phyloP scores from a whole-genome alignment of 2,113 vertebrate genomes.

The Narcine bancroftii region DNA sequence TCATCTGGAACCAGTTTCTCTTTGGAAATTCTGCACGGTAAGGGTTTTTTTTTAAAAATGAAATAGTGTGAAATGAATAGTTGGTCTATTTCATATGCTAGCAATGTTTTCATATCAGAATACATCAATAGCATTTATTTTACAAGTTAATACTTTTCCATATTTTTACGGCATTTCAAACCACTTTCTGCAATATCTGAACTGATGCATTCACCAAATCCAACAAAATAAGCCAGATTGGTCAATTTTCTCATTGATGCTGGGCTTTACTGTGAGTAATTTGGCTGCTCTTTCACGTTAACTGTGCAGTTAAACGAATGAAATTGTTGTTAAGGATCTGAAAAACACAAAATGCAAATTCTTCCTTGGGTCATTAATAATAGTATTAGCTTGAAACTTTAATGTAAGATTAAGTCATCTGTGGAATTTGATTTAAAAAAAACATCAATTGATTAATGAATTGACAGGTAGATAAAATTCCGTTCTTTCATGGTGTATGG shows the following conservation, averaged over 20 bases:
- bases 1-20: not conserved
- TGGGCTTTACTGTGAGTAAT: not conserved
- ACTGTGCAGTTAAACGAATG: not conserved
- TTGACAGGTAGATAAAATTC: not conserved
- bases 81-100: no score
- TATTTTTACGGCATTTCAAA: not conserved
- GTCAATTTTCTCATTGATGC: not conserved
- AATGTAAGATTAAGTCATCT: not conserved
- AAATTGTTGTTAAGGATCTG: not conserved
- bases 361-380: not conserved
- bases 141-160: not conserved
- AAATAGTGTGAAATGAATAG: not conserved
- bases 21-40: slow-evolving; percentile 3
- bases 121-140: not conserved
- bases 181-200: not conserved
- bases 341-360: not conserved
- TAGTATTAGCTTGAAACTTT: not conserved
- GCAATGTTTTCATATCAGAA: not conserved
- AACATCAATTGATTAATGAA: not conserved
- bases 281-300: not conserved
- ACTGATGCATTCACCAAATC: not conserved
- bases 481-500: not conserved
- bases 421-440: not conserved
- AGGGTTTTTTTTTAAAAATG: slow-evolving; percentile 19
- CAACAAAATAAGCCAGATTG: not conserved